Percentiles rank a stretch among this genome's conserved stretches.
Conservation (phyloP, 2,113 vertebrate genomes). For the Grammatotria lemairii region DNA sequence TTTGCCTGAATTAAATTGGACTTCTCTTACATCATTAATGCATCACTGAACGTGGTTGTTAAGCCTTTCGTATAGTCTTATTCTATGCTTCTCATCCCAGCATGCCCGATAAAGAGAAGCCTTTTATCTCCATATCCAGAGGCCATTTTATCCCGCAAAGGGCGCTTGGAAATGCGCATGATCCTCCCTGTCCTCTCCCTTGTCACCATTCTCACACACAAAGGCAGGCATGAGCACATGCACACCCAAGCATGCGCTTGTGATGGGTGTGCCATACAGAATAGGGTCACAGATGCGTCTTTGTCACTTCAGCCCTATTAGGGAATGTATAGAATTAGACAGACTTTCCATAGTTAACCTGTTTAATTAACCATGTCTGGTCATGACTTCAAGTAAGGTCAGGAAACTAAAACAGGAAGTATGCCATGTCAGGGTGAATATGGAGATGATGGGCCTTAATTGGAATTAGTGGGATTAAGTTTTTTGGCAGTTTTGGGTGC, state of each 20-base stretch:
- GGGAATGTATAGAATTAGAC: neutral
- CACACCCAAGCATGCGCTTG: constrained; percentile 5
- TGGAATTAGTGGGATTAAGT: neutral
- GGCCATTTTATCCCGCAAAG: neutral
- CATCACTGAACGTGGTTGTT: neutral
- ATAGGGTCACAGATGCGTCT: constrained; percentile 9
- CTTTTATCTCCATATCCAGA: constrained; percentile 1
- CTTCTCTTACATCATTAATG: neutral
- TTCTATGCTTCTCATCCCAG: neutral
- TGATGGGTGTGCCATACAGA: neutral
- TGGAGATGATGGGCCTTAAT: neutral
- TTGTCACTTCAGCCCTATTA: neutral
- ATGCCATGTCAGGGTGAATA: neutral
- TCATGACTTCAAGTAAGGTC: neutral
- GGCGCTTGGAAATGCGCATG: neutral
- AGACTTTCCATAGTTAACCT: constrained; percentile 7
- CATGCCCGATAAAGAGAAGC: neutral
- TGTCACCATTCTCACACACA: neutral
- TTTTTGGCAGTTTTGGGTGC: neutral
- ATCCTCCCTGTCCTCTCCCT: neutral
- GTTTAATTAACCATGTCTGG: neutral
- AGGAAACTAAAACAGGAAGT: neutral
- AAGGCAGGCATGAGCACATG: neutral
- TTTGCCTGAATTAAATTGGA: neutral
- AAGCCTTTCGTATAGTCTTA: neutral